phyloP scores from a whole-genome alignment of 2,797 vertebrate genomes.

The Toxotes lorentzi region DNA sequence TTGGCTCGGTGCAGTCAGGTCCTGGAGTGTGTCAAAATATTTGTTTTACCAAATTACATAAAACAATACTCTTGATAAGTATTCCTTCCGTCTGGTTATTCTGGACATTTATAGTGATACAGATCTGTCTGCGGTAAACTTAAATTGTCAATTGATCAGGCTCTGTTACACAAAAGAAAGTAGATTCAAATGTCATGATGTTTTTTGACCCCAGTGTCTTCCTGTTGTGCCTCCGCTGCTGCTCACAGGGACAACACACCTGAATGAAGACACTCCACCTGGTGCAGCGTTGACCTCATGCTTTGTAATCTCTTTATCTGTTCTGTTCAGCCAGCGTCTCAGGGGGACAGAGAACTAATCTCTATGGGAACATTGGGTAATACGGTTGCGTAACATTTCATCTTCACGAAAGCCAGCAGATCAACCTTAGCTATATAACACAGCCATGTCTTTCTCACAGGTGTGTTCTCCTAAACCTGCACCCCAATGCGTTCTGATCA shows the following conservation, averaged over 20 bases:
- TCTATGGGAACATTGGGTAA: constrained; percentile 76
- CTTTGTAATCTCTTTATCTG: constrained; percentile 77
- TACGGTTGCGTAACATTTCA: constrained; percentile 77
- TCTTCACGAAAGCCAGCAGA: constrained; percentile 49
- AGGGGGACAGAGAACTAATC: constrained; percentile 72
- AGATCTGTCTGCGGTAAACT: neutral
- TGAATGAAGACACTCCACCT: constrained; percentile 51
- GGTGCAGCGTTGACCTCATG: constrained; percentile 38
- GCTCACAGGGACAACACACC: constrained; percentile 58
- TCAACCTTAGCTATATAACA: constrained; percentile 27
- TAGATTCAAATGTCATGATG: neutral
- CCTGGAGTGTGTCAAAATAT: too few species aligned
- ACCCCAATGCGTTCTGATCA: neutral
- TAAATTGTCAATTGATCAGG: neutral
- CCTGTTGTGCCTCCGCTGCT: neutral
- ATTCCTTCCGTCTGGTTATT: neutral
- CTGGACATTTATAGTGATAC: neutral
- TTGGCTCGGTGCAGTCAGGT: too few species aligned
- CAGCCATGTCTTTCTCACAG: neutral
- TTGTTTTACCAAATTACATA: neutral
- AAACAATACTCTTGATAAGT: neutral
- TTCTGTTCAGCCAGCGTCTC: constrained; percentile 49
- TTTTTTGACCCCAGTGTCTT: neutral
- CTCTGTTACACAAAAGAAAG: neutral
- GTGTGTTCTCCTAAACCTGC: neutral